Base-by-base conservation (phyloP, 1,140 invertebrate genomes). In the Drosophila nebulosa region DNA sequence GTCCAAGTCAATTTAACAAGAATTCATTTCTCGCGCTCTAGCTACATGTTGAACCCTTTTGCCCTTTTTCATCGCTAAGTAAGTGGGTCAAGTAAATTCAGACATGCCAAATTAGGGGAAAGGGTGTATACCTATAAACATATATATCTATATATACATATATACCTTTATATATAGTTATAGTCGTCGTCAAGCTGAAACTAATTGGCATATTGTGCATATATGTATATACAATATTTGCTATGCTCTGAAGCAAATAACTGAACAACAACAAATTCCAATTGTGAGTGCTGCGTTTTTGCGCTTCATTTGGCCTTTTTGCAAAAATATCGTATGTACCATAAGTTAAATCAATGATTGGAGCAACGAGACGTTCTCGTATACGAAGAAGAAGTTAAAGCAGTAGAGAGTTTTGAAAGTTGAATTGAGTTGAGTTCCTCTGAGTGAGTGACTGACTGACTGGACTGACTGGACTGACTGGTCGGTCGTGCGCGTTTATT, bases 181-280 rank as follows among this genome's bases (percentile, higher is more conserved):
- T 39, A 39, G 12, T 5, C 39, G 16, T 46, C 18, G 39, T 46
- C 18, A 74, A 72, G 51, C 72, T 83, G 61, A 76, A 83, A 72
- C 71, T 84, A 84, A 83, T 83, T 83, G 79, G 71, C 71, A 74
- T 79, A 72, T 53, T 16, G 24, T 51, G 30, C 32, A 35, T 21
- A 61, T 50, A 30, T 35, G 7, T 24, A 18, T 30, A 16, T 21
- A 14, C 18, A 30, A 39, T 50, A 35, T 51, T 51, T 39, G 42
- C 30, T 26, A 61, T 12, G 26, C 22, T 5, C 52, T 7, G 16
- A 27, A 62, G 65, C 62, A 62, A 70, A 30, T 52, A 63, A 70
- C 39, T 46, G 18, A 21, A 21, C 18, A 46, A 21, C 18, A 46
- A 21, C 39, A 46, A 46, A 46, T 46, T 46, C 16, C 39, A 46